phyloP scores from a whole-genome alignment of 1,140 invertebrate species.

The Drosophila ironensis region DNA sequence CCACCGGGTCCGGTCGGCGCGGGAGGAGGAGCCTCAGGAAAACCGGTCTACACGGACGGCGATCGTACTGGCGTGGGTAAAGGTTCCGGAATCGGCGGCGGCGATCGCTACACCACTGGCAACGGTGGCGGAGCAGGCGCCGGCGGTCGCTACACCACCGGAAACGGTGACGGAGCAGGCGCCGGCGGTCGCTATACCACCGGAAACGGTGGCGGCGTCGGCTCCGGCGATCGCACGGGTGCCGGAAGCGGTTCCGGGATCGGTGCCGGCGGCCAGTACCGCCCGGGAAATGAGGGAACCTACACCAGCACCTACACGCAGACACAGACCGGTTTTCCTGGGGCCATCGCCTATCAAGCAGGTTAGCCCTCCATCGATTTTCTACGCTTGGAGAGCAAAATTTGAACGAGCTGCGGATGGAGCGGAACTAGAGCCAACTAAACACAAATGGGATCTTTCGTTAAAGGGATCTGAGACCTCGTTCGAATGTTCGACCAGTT shows the following conservation, averaged over 20 bases:
- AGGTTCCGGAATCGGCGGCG: constrained; percentile 41
- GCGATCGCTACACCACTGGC: constrained; percentile 29
- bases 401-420: constrained; percentile 54
- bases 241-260: constrained; percentile 27
- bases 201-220: constrained; percentile 10
- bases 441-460: neutral
- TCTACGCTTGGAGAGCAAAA: constrained; percentile 46
- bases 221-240: constrained; percentile 17
- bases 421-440: neutral
- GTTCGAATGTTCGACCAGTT: constrained; percentile 7
- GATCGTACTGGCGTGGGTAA: constrained; percentile 40
- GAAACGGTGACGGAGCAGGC: constrained; percentile 27
- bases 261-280: constrained; percentile 25
- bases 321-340: constrained; percentile 78
- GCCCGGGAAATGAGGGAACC: constrained; percentile 41
- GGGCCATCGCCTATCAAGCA: constrained; percentile 65
- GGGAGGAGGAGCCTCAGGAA: constrained; percentile 74
- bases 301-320: constrained; percentile 52
- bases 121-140: constrained; percentile 16
- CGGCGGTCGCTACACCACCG: constrained; percentile 20
- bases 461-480: neutral
- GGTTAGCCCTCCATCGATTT: constrained; percentile 69
- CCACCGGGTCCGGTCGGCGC: constrained; percentile 58
- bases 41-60: constrained; percentile 64
- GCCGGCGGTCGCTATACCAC: constrained; percentile 17